Evolutionary conservation across 2,797 vertebrate genomes (phyloP), one percentile per base, ranked within the genome.

Genomic region (Chiroxiphia lanceolata): DNA sequence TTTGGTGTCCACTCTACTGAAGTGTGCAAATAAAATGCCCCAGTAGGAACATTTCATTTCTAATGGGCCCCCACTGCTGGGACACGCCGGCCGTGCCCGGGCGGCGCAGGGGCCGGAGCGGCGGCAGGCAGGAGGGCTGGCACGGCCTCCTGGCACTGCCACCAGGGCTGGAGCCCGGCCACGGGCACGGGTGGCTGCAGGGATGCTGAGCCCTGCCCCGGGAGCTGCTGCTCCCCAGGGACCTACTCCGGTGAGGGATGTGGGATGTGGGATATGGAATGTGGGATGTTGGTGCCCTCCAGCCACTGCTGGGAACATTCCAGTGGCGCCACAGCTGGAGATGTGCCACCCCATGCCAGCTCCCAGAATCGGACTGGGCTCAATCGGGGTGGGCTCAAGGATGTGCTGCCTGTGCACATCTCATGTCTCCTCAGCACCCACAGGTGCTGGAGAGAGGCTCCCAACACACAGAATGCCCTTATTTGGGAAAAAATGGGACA

Each of bases 1-100:
- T 98, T 98, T 98, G 98, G 98, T 87, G 97, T 98, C 98, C 98
- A 97, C 97, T 98, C 97, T 94, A 92, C 97, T 97, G 97, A 93
- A 95, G 94, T 98, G 98, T 98, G 98, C 98, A 99, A 98, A 99
- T 98, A 98, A 98, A 97, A 98, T 97, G 97, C 96, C 98, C 98
- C 97, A 95, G 86, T 38, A 95, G 97, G 97, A 97, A 90, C 83
- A 47, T 78, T 89, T 89, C 90, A 16, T 85, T 93, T 83, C 97
- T 93, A 96, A 97, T 94, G 96, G 97, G 97, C 97, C 96, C 96
- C 97, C 87, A 76, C 95, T 84, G 97, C 95, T 87, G 96, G 87
- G 97, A 96, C 92, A 84, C 23, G 54, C 72, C 38, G 75, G 92
- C 61, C 89, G 42, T 9, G 63, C 76, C 45, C 12, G 8, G 74